Conservation (phyloP, 92 coral and sea anemone species). For the Paramuricea clavata region DNA sequence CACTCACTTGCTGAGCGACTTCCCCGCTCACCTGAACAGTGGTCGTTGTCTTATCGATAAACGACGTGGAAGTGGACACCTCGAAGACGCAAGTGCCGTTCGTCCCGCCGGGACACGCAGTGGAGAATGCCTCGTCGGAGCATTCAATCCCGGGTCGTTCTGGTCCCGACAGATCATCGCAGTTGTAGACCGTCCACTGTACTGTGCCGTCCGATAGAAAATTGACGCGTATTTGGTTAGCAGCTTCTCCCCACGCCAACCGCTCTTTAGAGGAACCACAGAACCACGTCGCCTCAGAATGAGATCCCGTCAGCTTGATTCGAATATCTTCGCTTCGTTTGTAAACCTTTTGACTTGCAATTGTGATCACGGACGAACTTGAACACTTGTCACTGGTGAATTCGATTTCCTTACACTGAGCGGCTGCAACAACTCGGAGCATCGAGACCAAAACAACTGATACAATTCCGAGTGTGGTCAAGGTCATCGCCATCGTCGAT, state of each 20-base stretch:
- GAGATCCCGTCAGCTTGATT: slow-evolving; percentile 39
- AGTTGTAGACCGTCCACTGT: slow-evolving; percentile 59
- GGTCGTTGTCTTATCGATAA: slow-evolving; percentile 52
- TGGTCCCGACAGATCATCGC: slow-evolving; percentile 62
- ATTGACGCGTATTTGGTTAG: slow-evolving; percentile 67
- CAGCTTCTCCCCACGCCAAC: slow-evolving; percentile 58
- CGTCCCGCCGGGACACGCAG: slow-evolving; percentile 28
- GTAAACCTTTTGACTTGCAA: slow-evolving; percentile 20
- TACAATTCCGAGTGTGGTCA: no score
- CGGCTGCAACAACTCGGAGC: background rate
- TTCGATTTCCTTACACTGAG: background rate
- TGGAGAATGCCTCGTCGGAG: slow-evolving; percentile 52
- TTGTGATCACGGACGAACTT: slow-evolving; percentile 29
- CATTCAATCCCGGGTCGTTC: slow-evolving; percentile 60
- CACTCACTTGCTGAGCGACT: slow-evolving; percentile 49
- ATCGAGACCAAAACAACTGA: background rate
- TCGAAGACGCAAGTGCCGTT: slow-evolving; percentile 58
- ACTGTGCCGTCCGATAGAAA: slow-evolving; percentile 55
- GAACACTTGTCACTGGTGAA: slow-evolving; percentile 62
- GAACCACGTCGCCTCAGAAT: slow-evolving; percentile 42
- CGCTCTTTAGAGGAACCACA: slow-evolving; percentile 66
- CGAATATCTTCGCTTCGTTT: slow-evolving; percentile 34
- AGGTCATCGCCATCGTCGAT: no score
- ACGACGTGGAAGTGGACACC: slow-evolving; percentile 56
- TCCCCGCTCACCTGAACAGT: slow-evolving; percentile 55